A percentile compares a stretch with the other conserved stretches of the same genome.
Evolutionary conservation across 2,113 vertebrate genomes (phyloP).

Genomic region (Phalacrocorax carbo): DNA sequence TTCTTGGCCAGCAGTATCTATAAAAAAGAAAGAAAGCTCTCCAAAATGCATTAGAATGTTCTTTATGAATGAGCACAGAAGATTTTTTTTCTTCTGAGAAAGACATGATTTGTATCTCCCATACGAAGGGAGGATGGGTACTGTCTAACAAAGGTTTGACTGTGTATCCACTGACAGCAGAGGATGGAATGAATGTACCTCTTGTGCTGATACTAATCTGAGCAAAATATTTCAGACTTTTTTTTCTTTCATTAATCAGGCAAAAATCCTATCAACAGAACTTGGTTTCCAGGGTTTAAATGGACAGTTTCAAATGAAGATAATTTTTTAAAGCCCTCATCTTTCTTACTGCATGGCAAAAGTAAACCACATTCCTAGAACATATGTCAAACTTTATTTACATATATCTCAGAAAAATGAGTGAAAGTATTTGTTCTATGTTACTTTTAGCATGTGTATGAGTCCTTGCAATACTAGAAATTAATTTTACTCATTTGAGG

Average conservation of each 20-base stretch:
- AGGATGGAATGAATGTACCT: conserved; percentile 37
- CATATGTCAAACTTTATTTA: background rate
- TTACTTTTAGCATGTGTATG: background rate
- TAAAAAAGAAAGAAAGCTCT: background rate
- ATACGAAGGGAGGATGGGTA: background rate
- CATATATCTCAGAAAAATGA: background rate
- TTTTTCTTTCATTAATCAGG: conserved; percentile 4
- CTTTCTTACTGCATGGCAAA: background rate
- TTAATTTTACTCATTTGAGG: background rate
- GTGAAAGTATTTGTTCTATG: background rate
- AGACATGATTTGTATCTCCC: background rate
- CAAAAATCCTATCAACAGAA: background rate
- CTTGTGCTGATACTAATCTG: conserved; percentile 35
- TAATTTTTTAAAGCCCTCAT: background rate
- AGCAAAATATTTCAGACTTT: conserved; percentile 14
- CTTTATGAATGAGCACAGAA: background rate
- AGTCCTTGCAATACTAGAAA: background rate
- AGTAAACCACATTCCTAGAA: background rate
- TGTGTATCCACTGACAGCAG: conserved; percentile 38
- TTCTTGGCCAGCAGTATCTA: background rate
- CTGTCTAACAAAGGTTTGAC: conserved; percentile 46
- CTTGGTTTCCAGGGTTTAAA: conserved; percentile 4
- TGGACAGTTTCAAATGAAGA: background rate
- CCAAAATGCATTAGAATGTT: background rate
- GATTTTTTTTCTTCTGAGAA: conserved; percentile 19